Conservation (phyloP, 2,888 invertebrate species). For the Rhamphomyia laevipes region DNA sequence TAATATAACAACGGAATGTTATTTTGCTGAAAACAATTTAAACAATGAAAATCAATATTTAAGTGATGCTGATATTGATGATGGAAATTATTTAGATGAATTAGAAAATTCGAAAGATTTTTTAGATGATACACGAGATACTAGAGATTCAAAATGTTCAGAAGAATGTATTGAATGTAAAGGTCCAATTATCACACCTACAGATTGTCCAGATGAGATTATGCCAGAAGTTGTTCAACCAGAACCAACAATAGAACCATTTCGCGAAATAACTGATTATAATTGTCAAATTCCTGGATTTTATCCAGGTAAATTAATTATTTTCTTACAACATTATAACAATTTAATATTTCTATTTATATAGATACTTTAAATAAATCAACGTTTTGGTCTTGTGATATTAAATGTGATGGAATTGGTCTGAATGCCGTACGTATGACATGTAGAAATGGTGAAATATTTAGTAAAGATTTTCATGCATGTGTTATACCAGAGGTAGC, state of each 20-base stretch:
- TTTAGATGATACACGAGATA: neutral
- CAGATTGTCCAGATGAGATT: too few relatives aligned
- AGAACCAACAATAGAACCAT: too few relatives aligned
- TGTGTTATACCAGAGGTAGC: constrained; percentile 16
- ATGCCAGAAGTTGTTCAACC: too few relatives aligned
- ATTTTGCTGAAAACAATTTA: neutral
- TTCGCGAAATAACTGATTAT: too few relatives aligned
- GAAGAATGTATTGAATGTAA: neutral
- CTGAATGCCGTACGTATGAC: constrained; percentile 15
- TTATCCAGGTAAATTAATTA: too few relatives aligned
- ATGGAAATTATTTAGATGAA: constrained; percentile 1
- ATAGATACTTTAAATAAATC: constrained; percentile 13
- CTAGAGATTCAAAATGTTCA: neutral
- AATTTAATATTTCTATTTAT: too few relatives aligned
- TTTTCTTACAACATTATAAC: too few relatives aligned
- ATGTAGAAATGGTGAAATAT: constrained; percentile 14
- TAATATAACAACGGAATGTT: too few relatives aligned
- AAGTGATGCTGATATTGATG: neutral
- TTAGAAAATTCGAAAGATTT: too few relatives aligned
- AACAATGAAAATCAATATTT: neutral
- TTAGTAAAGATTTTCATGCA: constrained; percentile 12
- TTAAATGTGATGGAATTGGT: constrained; percentile 13
- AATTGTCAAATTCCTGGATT: too few relatives aligned
- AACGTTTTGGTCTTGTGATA: constrained; percentile 19
- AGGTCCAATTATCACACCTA: too few relatives aligned